A percentile compares a stretch with the other conserved stretches of the same genome.
phyloP scores from a whole-genome alignment of 2,888 invertebrate species.

The Synergus umbraculus region DNA sequence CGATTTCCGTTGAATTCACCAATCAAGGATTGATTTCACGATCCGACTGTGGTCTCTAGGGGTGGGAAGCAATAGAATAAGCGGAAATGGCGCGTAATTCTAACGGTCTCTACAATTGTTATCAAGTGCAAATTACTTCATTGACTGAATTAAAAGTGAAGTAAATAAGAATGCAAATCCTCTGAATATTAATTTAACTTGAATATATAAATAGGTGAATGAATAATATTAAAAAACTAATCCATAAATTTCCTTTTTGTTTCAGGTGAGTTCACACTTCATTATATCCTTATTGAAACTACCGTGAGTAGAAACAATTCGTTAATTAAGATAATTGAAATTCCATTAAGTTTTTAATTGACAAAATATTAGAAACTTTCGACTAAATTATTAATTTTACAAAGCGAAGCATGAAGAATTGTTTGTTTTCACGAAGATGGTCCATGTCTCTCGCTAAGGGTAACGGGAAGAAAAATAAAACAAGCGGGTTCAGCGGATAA shows the following conservation, averaged over 20 bases:
- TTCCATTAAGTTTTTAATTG: too few relatives aligned
- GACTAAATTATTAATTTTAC: too few relatives aligned
- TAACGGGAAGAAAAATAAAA: conserved; percentile 36
- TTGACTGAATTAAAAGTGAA: neutral
- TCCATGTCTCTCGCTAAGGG: conserved; percentile 10
- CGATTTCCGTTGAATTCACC: conserved; percentile 26
- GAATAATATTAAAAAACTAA: neutral
- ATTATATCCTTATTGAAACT: conserved; percentile 10
- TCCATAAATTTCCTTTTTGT: neutral
- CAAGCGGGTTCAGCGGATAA: conserved; percentile 53
- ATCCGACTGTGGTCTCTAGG: conserved; percentile 1
- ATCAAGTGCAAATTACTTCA: neutral
- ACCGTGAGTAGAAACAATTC: neutral
- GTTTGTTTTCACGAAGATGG: conserved; percentile 8
- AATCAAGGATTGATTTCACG: conserved; percentile 29
- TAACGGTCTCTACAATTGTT: neutral
- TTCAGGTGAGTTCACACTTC: neutral
- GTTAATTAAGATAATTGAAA: neutral
- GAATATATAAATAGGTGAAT: neutral
- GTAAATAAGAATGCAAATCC: neutral
- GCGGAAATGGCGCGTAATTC: conserved; percentile 25
- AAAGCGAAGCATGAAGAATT: neutral
- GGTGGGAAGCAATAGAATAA: neutral
- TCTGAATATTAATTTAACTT: neutral
- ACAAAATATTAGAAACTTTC: too few relatives aligned